Base-by-base conservation (phyloP, 2,113 vertebrate species). In the Stegastes partitus region DNA sequence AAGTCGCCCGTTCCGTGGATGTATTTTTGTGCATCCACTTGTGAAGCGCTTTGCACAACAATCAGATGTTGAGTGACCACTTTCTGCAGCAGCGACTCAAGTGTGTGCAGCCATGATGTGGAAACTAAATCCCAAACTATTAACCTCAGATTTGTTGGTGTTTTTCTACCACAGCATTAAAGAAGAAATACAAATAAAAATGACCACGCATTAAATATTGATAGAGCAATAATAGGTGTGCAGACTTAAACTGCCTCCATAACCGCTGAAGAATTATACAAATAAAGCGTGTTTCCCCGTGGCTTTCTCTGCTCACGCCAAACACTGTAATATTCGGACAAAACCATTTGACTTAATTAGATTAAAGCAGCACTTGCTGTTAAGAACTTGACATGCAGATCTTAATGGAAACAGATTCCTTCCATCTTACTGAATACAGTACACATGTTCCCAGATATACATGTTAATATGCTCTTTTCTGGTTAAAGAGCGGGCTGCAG, bases 1-100 rank as follows among this genome's bases (percentile, higher is more conserved):
- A 58, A 79, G 68, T 56, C 31, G 37, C 19, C n/a, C 21, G 21
- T 37, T 45, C 62, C 42, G 50, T 26, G 56, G 31, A 9, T 51
- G 19, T 3, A 34, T 45, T 16, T n/a, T 49, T 49, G n/a, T 42
- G 26, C 4, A 18, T 39, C 22, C 26, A n/a, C 3, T 34, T 14
- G 9, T 34, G 16, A 21, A 28, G 8, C 12, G 5, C 9, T 3
- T 14, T 44, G 57, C 31, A 31, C 42, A n/a, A 10, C 6, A 70
- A 71, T 67, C 19, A 25, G 11, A 63, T 25, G 50, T 49, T 67
- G n/a, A 55, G 39, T 58, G 4, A 56, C 1, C 47, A n/a, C 8
- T 19, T 19, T 23, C 42, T 21, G 67, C 23, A 44, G 68, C 28
- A 34, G 31, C 10, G 31, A 34, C 31, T 1, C 1, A 6, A 47